Percentiles rank a stretch among this genome's conserved stretches.
phyloP scores from a whole-genome alignment of 1,140 invertebrate genomes.

The Spodoptera frugiperda region DNA sequence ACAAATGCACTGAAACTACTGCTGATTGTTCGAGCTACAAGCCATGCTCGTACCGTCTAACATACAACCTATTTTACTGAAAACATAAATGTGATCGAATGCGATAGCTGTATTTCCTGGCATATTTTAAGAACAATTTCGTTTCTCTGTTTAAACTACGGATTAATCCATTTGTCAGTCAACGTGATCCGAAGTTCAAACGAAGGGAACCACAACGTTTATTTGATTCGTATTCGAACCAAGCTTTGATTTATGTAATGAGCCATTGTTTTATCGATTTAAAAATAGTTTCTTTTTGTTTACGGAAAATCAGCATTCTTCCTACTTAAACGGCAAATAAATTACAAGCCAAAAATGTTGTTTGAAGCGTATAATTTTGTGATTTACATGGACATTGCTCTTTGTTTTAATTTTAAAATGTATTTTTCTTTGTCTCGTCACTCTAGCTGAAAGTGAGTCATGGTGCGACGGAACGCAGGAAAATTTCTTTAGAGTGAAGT shows the following conservation, averaged over 20 bases:
- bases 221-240: not conserved
- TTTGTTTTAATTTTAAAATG: not conserved
- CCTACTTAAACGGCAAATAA: not conserved
- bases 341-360: not conserved
- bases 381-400: not conserved
- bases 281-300: slow-evolving; percentile 35
- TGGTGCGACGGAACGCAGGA: not conserved
- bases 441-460: slow-evolving; percentile 14
- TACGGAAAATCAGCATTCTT: not conserved
- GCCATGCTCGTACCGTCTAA: not conserved
- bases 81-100: slow-evolving; percentile 2
- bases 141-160: slow-evolving; percentile 35
- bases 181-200: slow-evolving; percentile 23
- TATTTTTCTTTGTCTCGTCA: slow-evolving; percentile 18
- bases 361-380: not conserved
- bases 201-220: slow-evolving; percentile 17
- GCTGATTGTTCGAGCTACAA: slow-evolving; percentile 5
- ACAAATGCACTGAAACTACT: slow-evolving; percentile 3
- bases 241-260: slow-evolving; percentile 37
- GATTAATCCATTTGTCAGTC: slow-evolving; percentile 30
- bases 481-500: not conserved
- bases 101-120: not conserved
- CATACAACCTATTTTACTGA: not conserved
- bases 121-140: not conserved
- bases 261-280: slow-evolving; percentile 39